Conservation (phyloP, 2,888 invertebrate genomes). For the Lasioglossum morio region DNA sequence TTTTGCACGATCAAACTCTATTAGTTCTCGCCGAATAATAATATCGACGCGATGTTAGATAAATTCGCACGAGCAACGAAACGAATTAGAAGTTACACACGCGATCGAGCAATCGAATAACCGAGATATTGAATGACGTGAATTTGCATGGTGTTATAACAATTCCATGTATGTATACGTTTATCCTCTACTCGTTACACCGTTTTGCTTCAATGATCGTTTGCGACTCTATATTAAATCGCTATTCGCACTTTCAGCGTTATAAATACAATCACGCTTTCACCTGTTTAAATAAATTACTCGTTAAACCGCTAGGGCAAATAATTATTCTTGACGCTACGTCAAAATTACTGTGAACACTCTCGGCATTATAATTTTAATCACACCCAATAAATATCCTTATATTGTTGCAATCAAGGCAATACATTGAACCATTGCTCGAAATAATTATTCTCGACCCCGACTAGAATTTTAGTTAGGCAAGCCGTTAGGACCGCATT, state of each 20-base stretch:
- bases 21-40: neutral
- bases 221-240: neutral
- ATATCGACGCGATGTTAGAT: neutral
- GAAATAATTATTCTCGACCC: no score
- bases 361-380: neutral
- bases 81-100: neutral
- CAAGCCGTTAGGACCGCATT: no score
- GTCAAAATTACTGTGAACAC: neutral
- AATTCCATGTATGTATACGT: neutral
- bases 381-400: neutral
- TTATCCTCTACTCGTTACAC: neutral
- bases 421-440: no score
- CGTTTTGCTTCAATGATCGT: neutral
- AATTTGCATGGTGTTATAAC: neutral
- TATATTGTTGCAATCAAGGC: neutral
- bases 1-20: neutral
- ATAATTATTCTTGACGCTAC: neutral
- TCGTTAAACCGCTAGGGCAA: neutral
- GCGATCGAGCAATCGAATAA: neutral
- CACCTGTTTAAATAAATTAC: neutral
- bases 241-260: neutral
- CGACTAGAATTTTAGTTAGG: no score
- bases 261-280: neutral
- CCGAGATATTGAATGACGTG: neutral
- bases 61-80: neutral